Evolutionary conservation across 1,140 invertebrate species (phyloP), one percentile per base, ranked within the genome.

Genomic region (Drosophila hydei): DNA sequence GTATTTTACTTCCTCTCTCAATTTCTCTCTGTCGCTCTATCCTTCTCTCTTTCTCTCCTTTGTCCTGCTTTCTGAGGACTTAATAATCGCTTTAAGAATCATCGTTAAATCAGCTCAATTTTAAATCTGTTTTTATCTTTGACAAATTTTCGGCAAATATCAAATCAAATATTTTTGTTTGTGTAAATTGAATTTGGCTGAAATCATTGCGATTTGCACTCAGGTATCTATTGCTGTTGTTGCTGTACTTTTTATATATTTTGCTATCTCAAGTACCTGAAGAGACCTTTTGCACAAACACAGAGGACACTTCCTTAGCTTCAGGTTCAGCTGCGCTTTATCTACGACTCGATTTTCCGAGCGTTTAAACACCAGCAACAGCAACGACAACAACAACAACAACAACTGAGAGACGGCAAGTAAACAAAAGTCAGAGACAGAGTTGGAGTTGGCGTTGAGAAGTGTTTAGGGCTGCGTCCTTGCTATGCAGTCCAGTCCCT

Each of bases 261-360:
- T 55, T 72, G 62, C 55, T 54, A 68, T 54, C 55, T 72, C 51
- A 50, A 50, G 43, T n/a, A 65, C 47, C 48, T 68, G 55, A 56
- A 73, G 71, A 45, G 58, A 69, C 50, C 42, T 59, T 67, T 40
- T 23, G 52, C 65, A 47, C 75, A 74, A 78, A 81, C 64, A 78
- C 71, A 83, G 79, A 70, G 72, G 75, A 84, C 79, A 84, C 72
- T 79, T 84, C 72, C 47, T 42, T 9, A 54, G 38, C 72, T 54
- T 42, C 12, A 54, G 38, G 75, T 84, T 59, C 62, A 77, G 78
- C 65, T 77, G 69, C 70, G 67, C 73, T 83, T 84, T 84, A 84
- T 84, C 80, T 84, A 64, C 69, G 67, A 43, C 56, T 75, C 80
- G 80, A 79, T 85, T 84, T 84, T 84, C 80, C 80, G 30, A 85